Base-by-base conservation (phyloP, 2,888 invertebrate genomes). In the Euphydryas editha region DNA sequence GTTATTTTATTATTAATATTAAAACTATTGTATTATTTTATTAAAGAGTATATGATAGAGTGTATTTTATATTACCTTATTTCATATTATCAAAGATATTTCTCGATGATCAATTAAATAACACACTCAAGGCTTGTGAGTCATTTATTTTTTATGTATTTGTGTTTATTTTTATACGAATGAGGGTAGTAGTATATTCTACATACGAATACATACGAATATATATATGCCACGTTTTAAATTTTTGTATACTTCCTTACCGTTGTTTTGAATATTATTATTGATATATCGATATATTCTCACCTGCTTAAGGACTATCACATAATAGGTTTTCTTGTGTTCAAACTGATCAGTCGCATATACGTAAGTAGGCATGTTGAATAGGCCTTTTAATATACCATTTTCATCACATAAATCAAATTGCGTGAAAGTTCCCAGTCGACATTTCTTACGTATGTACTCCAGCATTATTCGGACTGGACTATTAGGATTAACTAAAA, bases 401-500 rank as follows among this genome's bases (percentile, higher is more conserved):
- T 59, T 72, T 2, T 84, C 85, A 44, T 89, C 90, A 47, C 90
- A 86, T 30, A 92, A 67, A 54, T 92, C 92, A 66, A 90, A 92
- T 51, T 80, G 73, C 0, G 90, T 85, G 69, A 75, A 86, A 0
- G 70, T 67, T 0, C 87, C 90, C 11, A 90, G 73, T n/a, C 75
- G 81, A 72, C 90, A 92, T 62, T 80, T 82, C 75, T 86, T 88
- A 68, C 92, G 74, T 10, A 92, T 88, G 64, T 87, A 90, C 72
- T 92, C 92, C 70, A 92, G 75, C 86, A 92, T 87, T 7, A 90
- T 81, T 44, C 92, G 76, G 1, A 90, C 84, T 0, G 82, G 85
- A 42, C 92, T 90, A 36, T 82, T 75, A 0, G 92, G 92, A 77
- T 92, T 91, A 0, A 92, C 87, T 17, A 92, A 75, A 11, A 92